Conservation (phyloP, 2,888 invertebrate genomes). For the Barypeithes pellucidus region DNA sequence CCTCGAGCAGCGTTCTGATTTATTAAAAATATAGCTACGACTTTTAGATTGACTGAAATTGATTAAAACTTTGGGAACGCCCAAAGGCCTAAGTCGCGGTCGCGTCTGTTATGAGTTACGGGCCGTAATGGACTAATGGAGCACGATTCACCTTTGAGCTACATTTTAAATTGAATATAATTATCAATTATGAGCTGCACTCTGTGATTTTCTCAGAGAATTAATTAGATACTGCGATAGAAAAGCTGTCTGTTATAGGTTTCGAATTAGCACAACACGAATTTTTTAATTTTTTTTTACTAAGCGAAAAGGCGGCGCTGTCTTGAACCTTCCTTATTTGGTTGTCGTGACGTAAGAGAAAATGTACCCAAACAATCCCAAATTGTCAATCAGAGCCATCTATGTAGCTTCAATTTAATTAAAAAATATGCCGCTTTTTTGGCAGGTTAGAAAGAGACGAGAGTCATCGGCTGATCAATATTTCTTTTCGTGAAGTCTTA, state of each 20-base stretch:
- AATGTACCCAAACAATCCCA: too few relatives aligned
- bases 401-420: too few relatives aligned
- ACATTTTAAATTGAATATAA: conserved; percentile 63
- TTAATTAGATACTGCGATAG: conserved; percentile 57
- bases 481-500: too few relatives aligned
- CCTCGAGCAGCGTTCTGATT: background rate
- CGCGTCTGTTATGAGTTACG: conserved; percentile 27
- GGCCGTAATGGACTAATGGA: conserved; percentile 55
- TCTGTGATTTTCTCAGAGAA: conserved; percentile 59
- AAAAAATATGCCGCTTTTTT: too few relatives aligned
- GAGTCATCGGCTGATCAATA: too few relatives aligned
- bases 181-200: conserved; percentile 61
- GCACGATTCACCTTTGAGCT: conserved; percentile 62
- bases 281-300: too few relatives aligned
- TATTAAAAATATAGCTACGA: conserved; percentile 25
- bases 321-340: too few relatives aligned
- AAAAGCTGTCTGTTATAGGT: conserved; percentile 41
- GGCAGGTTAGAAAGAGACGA: too few relatives aligned
- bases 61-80: conserved; percentile 44
- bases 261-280: conserved; percentile 40
- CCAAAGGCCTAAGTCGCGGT: conserved; percentile 36
- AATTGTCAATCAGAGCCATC: too few relatives aligned
- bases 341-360: too few relatives aligned
- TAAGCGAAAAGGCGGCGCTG: too few relatives aligned
- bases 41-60: conserved; percentile 21